Conservation (phyloP, 2,797 vertebrate genomes). For the Passerculus sandwichensis region DNA sequence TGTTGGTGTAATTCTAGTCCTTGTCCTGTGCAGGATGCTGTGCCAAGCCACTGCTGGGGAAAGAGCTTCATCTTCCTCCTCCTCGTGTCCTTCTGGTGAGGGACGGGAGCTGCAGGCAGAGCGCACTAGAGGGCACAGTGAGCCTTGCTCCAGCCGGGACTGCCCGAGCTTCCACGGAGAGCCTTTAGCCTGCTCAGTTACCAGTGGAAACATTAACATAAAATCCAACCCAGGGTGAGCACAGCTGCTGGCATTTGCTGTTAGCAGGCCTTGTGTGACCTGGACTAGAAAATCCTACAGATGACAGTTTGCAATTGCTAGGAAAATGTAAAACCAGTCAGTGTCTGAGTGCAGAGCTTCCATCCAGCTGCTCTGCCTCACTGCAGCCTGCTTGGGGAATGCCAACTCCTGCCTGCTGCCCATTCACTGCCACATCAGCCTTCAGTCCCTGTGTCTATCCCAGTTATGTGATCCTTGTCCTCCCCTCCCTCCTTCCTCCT, state of each 20-base stretch:
- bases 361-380: neutral
- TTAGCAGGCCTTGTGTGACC: neutral
- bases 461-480: neutral
- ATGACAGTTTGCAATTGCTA: neutral
- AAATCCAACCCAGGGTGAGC: neutral
- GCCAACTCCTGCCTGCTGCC: neutral
- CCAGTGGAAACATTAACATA: neutral
- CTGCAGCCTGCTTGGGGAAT: neutral
- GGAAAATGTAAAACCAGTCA: neutral
- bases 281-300: neutral
- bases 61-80: neutral
- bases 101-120: neutral
- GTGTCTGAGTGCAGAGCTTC: neutral
- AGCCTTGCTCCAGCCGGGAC: neutral
- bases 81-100: neutral
- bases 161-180: neutral
- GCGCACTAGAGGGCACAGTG: slow-evolving; percentile 44
- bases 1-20: neutral
- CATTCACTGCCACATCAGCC: neutral
- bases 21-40: neutral
- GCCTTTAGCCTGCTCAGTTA: neutral
- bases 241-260: neutral
- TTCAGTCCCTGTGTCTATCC: neutral
- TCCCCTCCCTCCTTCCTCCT: neutral
- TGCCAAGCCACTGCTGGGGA: neutral